These are phyloP conservation scores for Petroica traversi DNA, from an alignment of 2,113 vertebrate genomes.

Conservation along the genomic window DNA sequence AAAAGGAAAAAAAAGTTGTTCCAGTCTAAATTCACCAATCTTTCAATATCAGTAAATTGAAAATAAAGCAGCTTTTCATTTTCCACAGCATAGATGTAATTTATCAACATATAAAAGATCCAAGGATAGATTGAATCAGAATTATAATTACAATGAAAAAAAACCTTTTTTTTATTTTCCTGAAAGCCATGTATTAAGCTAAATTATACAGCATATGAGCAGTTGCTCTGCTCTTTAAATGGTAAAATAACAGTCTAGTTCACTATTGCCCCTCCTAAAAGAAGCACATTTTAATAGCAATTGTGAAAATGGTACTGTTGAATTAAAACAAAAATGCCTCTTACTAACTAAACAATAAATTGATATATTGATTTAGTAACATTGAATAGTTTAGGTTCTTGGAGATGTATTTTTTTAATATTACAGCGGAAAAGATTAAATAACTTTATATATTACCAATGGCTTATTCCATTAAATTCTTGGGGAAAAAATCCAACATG, in stretches of 20 bases:
- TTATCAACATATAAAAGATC: neutral
- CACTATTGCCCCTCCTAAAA: neutral
- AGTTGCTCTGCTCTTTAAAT: neutral
- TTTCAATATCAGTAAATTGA: neutral
- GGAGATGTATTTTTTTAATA: neutral
- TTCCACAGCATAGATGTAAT: neutral
- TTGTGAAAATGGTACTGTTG: neutral
- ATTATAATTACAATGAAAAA: neutral
- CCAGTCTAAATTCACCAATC: neutral
- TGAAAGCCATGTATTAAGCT: neutral
- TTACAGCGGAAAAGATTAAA: neutral
- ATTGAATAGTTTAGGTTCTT: neutral
- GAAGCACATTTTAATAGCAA: neutral
- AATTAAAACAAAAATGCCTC: neutral
- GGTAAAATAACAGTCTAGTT: neutral
- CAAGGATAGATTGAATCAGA: neutral
- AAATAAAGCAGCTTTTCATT: neutral
- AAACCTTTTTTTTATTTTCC: neutral
- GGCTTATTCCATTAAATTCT: neutral
- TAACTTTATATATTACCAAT: neutral
- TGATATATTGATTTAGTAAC: neutral
- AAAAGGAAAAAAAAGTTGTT: neutral
- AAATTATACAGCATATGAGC: neutral
- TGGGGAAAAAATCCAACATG: rapidly evolving
- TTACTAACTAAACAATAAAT: neutral